Evolutionary conservation across 2,888 invertebrate species (phyloP), one percentile per base, ranked within the genome.

Genomic region (Uloborus plumipes): DNA sequence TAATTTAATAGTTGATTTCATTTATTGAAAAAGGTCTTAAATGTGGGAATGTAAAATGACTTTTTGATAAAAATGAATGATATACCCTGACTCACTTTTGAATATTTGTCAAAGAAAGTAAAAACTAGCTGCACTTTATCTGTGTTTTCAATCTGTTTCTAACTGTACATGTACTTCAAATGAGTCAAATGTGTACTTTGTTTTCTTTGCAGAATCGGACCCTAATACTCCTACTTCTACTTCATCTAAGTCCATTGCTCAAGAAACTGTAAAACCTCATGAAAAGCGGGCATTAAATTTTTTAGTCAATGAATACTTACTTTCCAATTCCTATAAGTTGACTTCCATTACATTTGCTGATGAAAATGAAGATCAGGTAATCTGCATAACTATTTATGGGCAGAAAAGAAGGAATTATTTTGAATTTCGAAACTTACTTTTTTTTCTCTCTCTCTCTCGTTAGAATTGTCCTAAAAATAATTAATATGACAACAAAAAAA

Each of bases 271-370:
- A 67, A 94, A 94, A 88, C 94, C 95, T 2, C 94, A 95, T 88
- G 95, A 96, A 88, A 93, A 93, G 88, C 91, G 94, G 88, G 95
- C 95, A 16, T 90, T 96, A 1, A 96, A 96, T 90, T 96, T 94
- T 89, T 91, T 96, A 22, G 93, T 96, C 69, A 95, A 96, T 89
- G 95, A 96, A 88, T 95, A 95, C 88, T 90, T 96, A 20, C 89
- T 95, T 67, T 89, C 92, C 20, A 92, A 94, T 88, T 93, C 94
- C 82, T 95, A 95, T 88, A 95, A 95, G 89, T 90, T 96, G 26
- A 95, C 95, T 3, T 94, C 95, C 0, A 95, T 95, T 84, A 96
- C 96, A 66, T 96, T 96, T 90, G 93, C 95, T 53, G 96, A 96
- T 91, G 96, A 96, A 91, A 95, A 95, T 91, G 94, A 94, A 88